Conservation (phyloP, 2,797 vertebrate genomes). For the Trichosurus vulpecula region DNA sequence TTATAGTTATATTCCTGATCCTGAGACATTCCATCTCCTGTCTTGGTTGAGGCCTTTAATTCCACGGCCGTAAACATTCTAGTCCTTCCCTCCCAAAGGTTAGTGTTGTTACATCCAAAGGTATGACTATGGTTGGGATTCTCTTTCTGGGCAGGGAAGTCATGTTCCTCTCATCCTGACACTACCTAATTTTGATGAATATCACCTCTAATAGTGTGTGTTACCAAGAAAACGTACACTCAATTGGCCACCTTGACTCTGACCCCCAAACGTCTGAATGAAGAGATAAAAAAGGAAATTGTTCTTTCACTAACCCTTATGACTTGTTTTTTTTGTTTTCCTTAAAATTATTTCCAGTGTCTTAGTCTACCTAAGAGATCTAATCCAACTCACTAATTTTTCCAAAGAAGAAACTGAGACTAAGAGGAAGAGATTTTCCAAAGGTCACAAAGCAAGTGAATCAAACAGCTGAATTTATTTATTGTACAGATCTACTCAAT, state of each 20-base stretch:
- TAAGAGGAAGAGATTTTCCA: not conserved
- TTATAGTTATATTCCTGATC: not conserved
- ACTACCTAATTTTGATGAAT: not conserved
- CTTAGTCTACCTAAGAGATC: not conserved
- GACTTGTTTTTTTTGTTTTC: too few relatives aligned
- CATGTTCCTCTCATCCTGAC: not conserved
- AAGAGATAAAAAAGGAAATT: not conserved
- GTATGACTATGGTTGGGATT: not conserved
- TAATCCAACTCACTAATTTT: not conserved
- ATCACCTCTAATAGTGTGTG: not conserved
- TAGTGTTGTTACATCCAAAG: not conserved
- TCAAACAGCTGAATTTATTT: not conserved
- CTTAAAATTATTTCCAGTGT: not conserved
- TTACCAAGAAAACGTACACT: not conserved
- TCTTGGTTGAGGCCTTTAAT: not conserved
- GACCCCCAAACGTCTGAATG: not conserved
- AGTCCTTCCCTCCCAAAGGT: not conserved
- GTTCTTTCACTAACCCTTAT: not conserved
- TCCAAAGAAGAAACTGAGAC: not conserved
- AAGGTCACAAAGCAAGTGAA: too few relatives aligned
- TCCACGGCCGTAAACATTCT: not conserved
- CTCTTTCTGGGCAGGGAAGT: not conserved
- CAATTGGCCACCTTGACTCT: not conserved
- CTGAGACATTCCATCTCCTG: not conserved
- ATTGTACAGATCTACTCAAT: not conserved